These are phyloP conservation scores for Leptodirus hochenwartii DNA, from an alignment of 2,888 invertebrate genomes.

Conservation along the genomic window DNA sequence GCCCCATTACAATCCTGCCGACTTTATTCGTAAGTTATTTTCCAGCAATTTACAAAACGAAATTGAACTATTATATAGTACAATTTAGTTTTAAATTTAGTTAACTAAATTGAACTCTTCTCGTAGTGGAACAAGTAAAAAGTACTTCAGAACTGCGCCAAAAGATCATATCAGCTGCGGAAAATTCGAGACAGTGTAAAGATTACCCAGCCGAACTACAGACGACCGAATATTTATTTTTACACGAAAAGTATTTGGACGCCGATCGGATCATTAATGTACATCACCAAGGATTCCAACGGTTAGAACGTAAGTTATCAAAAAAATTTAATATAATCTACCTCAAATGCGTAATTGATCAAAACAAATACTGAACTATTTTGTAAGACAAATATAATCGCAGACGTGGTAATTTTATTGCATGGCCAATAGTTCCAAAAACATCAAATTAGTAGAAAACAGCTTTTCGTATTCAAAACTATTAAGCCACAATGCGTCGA, in stretches of 20 bases:
- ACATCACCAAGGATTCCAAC: conserved; percentile 20
- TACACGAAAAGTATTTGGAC: conserved; percentile 24
- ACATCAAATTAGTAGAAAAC: too few relatives aligned
- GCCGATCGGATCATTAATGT: conserved; percentile 16
- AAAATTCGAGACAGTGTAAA: conserved; percentile 37
- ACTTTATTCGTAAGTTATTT: conserved; percentile 50
- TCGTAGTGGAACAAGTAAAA: conserved; percentile 58
- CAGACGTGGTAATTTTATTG: too few relatives aligned
- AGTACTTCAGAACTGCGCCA: conserved; percentile 46
- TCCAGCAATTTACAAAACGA: neutral
- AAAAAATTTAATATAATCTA: too few relatives aligned
- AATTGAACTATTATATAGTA: neutral
- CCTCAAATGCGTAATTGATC: too few relatives aligned
- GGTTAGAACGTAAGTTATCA: conserved; percentile 24
- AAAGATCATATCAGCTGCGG: conserved; percentile 45
- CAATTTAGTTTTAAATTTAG: neutral
- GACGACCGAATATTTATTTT: conserved; percentile 21
- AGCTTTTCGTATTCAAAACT: too few relatives aligned
- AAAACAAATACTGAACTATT: too few relatives aligned
- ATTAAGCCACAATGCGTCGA: too few relatives aligned
- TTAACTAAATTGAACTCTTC: conserved; percentile 6
- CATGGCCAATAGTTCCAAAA: too few relatives aligned
- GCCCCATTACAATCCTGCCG: conserved; percentile 70
- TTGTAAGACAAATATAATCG: too few relatives aligned
- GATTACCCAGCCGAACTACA: conserved; percentile 38